Base-by-base conservation (phyloP, 2,888 invertebrate species). In the Lasioglossum lativentre region DNA sequence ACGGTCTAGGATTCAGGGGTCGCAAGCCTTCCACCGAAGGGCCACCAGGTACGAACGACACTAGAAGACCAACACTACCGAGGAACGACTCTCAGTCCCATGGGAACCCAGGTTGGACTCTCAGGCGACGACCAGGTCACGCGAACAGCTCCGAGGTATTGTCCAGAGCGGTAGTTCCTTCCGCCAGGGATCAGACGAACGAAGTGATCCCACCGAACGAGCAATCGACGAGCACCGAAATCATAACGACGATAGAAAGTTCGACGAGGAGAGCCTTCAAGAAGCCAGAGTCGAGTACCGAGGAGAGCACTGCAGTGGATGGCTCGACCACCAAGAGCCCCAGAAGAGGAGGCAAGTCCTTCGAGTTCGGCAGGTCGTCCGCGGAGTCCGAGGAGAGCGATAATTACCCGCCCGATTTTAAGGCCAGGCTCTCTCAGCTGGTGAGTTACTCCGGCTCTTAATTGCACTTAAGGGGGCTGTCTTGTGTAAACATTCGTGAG, bases 341-440 rank as follows among this genome's bases (percentile, higher is more conserved):
- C 10, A 90, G 89, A 78, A 92, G 94, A 47, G 93, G 93, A 14
- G 91, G 83, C 74, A 93, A 93, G 78, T 90, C 88, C 12, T 93
- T 91, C 52, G 76, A 23, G 66, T 2, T 75, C 47, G 56, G 86
- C 40, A 92, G 90, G 27, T 40, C 66, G 0, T 82, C 90, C 5
- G 47, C 73, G 5, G 91, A 92, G 4, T 59, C 79, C 5, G 89
- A 89, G 12, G 94, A 94, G 42, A 90, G 87, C 38, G 94, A 94
- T 66, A 95, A 95, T 85, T 95, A 95, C 91, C 95, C 95, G 30
- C 90, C 93, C 0, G 93, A 94, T 42, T 95, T 95, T 76, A 94
- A 94, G 78, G 94, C 94, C 42, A 93, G 92, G 80, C 82, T 95
- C 72, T 90, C 91, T n/a, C 92, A 93, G 85, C 86, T 94, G 94